Evolutionary conservation across 2,888 invertebrate genomes (phyloP).

Genomic region (Euzophera pinguis): DNA sequence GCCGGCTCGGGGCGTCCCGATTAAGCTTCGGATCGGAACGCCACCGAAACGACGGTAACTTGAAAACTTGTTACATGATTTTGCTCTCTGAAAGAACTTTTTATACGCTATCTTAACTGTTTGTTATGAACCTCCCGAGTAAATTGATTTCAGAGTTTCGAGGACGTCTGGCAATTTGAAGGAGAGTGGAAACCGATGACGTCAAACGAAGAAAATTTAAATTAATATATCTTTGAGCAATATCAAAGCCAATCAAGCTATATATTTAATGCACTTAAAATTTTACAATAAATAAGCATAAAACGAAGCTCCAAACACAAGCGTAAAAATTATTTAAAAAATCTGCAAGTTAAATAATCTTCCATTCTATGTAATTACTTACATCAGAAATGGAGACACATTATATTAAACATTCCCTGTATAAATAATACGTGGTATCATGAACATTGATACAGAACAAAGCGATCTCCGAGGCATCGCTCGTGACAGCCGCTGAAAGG

Average conservation of each 20-base stretch:
- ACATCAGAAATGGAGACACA: no score
- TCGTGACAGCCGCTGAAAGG: conserved; percentile 2
- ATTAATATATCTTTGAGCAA: neutral
- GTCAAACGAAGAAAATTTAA: neutral
- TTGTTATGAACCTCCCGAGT: conserved; percentile 1
- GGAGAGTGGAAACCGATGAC: neutral
- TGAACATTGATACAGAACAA: neutral
- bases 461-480: neutral
- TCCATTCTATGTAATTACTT: no score
- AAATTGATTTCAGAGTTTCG: conserved; percentile 5
- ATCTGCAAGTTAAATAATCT: no score
- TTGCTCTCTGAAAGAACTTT: conserved; percentile 15
- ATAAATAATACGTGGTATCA: neutral
- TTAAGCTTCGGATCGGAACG: conserved; percentile 49
- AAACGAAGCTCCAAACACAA: no score
- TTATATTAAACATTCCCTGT: neutral
- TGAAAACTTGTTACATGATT: conserved; percentile 21
- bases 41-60: conserved; percentile 52
- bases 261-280: no score
- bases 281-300: no score
- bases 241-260: no score
- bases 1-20: conserved; percentile 56
- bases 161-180: neutral
- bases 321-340: no score
- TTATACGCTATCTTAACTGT: neutral